Base-by-base conservation (phyloP, 2,797 vertebrate species). In the Peromyscus nudipes region DNA sequence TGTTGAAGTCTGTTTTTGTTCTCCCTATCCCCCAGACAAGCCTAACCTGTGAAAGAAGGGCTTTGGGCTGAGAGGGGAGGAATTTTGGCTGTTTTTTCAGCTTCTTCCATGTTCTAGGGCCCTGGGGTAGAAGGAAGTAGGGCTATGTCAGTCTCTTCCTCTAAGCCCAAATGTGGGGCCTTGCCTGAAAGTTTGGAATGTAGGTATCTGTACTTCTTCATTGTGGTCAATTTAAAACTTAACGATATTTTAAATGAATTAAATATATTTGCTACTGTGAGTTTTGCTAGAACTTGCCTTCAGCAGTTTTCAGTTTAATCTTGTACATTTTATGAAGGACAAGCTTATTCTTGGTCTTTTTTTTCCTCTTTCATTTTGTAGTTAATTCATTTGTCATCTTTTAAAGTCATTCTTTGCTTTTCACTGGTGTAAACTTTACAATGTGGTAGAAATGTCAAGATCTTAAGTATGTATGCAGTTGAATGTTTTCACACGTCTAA, bases 401-500 rank as follows among this genome's bases (percentile, higher is more conserved):
- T 69, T 52, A 67, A 67, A 85, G 64, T 21, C 11, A 4, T 69
- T 67, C 82, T 90, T 71, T 23, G 76, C 52, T 81, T 87, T 65
- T 57, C 10, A 67, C 31, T 91, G 25, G 40, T 2, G 6, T 21
- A 13, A 40, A 67, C n/a, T 40, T 91, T 46, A 49, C 21, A 49
- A 17, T 27, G 27, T 37, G 57, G 69, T 60, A 90, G 73, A 91
- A 16, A 73, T 12, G 13, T 57, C 84, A 93, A 83, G 46, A 81
- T 81, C 16, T 76, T 65, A 92, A 81, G 67, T 67, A 46, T 84
- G 43, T 46, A 65, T 81, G 17, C 8, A 52, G 9, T 6, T 11
- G 49, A 34, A 43, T 75, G 21, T 65, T 91, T 95, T 95, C 77
- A 83, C 13, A 67, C 23, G 2, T 88, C 29, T 94, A 95, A 93